Base-by-base conservation (phyloP, 2,113 vertebrate species). In the Rhagologus leucostigma region DNA sequence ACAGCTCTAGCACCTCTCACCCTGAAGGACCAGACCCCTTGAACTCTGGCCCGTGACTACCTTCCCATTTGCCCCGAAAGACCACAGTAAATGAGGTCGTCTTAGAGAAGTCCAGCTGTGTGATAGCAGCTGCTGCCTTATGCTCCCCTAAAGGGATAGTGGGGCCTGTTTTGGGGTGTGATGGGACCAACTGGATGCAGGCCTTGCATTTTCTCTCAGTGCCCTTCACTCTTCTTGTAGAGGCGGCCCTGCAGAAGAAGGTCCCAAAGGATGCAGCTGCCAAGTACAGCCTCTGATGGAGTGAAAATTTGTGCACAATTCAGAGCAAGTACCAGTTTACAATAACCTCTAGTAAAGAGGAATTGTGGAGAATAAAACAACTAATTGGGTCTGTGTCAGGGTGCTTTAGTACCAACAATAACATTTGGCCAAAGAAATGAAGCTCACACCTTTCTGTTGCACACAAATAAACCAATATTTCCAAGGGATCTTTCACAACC, bases 81-180 rank as follows among this genome's bases (percentile, higher is more conserved):
- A 49, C 93, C 39, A 44, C 42, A 60, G 90, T 87, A 75, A 94
- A 91, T 82, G 90, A 95, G 86, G 49, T 53, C 0, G 0, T 84
- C 89, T 67, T 60, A 16, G 83, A 63, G 85, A 84, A 78, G 86
- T 81, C 92, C 96, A 94, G 96, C 96, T 96, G 92, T 16, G 13
- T 75, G 73, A 87, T 62, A 95, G 80, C 95, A 95, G 95, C 96
- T 96, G 96, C 93, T 93, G 95, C 76, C 62, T 94, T 93, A 55
- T 89, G 65, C 76, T 94, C 57, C 76, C 65, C 86, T 93, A 82
- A 86, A 90, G 90, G 84, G 80, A 56, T 80, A 92, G 41, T 39
- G 69, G 15, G 90, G 83, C 90, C 90, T 90, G 41, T 56, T 93
- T 75, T 79, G 49, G 76, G 53, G 29, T 79, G 69, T 73, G 53